Conservation (phyloP, 1,140 invertebrate genomes). For the Nymphalis io region DNA sequence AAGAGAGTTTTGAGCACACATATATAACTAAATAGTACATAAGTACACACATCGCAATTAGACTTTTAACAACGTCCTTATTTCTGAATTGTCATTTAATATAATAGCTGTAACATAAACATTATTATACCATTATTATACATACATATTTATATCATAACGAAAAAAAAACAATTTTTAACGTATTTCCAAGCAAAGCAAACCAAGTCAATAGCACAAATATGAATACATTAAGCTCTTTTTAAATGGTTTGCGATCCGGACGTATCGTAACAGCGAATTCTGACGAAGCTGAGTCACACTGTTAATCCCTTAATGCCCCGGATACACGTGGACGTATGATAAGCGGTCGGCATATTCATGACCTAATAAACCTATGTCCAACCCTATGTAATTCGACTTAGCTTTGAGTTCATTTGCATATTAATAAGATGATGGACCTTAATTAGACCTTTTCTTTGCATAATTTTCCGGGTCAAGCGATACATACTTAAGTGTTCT, state of each 20-base stretch:
- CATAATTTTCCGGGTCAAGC: neutral
- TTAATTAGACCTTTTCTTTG: neutral
- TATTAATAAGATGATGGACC: neutral
- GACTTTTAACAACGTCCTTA: too few species aligned
- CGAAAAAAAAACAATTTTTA: too few species aligned
- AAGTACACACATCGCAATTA: too few species aligned
- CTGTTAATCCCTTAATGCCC: conserved; percentile 9
- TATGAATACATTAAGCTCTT: neutral
- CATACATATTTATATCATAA: too few species aligned
- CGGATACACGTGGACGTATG: conserved; percentile 7
- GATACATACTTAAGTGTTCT: neutral
- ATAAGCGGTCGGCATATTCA: neutral
- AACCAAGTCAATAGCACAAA: neutral
- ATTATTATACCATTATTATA: too few species aligned
- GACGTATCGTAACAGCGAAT: neutral
- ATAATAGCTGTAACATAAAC: too few species aligned
- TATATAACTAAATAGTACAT: too few species aligned
- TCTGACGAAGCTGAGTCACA: neutral
- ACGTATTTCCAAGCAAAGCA: neutral
- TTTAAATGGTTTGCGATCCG: neutral
- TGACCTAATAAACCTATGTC: neutral
- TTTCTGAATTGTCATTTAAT: too few species aligned
- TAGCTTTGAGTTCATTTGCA: neutral
- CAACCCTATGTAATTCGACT: neutral
- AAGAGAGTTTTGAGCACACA: too few species aligned